Base-by-base conservation (phyloP, 2,888 invertebrate species). In the Agrilus cyanescens region DNA sequence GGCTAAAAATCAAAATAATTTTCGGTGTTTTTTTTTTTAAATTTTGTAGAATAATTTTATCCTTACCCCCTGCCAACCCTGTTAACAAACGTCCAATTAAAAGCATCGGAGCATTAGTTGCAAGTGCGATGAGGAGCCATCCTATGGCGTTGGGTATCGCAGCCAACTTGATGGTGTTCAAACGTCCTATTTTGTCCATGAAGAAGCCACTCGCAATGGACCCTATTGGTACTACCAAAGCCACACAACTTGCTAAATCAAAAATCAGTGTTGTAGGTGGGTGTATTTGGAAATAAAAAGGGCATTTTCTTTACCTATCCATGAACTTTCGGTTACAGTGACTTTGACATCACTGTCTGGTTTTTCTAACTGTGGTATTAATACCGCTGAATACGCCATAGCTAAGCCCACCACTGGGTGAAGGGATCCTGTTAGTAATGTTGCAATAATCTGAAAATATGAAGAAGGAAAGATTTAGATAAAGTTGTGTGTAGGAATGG, bases 341-440 rank as follows among this genome's bases (percentile, higher is more conserved):
- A 59, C 56, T 18, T 51, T 48, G 37, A 67, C 55, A 40, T 62
- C 65, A 31, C 57, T 57, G 39, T 57, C 54, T 25, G 53, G 37
- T n/a, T 34, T 37, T 18, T 49, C 48, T 33, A 41, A 40, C 5
- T 38, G 44, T 15, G 73, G 73, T 43, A 73, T 64, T 33, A 74
- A 57, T 43, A 74, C 72, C 2, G 74, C 75, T 3, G 75, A 75
- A 57, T 69, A 76, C 3, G 74, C 74, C 55, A 77, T 67, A 18
- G 72, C 68, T 13, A 76, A 65, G 4, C 77, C 77, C 14, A 76
- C 74, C n/a, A 71, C 72, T 49, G 76, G 67, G 55, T 76, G 76
- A 56, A 72, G 75, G 16, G 73, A 69, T 3, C 72, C 73, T 3
- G 73, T 69, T 35, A 73, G 65, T 37, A 73, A 59, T 48, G 74